Base-by-base conservation (phyloP, 1,140 invertebrate genomes). In the Oncopeltus fasciatus region DNA sequence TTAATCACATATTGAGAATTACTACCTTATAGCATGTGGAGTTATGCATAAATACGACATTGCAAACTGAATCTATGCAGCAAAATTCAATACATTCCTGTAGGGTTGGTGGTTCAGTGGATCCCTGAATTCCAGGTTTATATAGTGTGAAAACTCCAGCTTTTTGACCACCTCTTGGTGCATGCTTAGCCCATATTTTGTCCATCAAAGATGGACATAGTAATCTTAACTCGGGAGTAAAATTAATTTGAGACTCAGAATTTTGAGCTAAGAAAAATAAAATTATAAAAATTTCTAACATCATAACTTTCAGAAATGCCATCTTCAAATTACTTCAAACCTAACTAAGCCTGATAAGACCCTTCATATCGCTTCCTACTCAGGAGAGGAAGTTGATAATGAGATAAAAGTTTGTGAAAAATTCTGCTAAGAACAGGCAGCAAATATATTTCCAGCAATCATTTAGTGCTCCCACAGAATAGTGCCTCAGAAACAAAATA, bases 31-130 rank as follows among this genome's bases (percentile, higher is more conserved):
- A 92, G 71, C 89, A 92, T 57, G 81, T 83, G 20, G 74, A 72
- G 66, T 88, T 83, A 62, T 81, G 81, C 70, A 88, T 83, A 68
- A 92, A 83, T 3, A 84, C 87, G 64, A 90, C 81, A 73, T 92
- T 86, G 70, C 90, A 92, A 1, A 71, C 67, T 0, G 76, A 72
- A 43, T 80, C 75, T 0, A 73, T 71, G 70, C 90, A 92, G 70
- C 90, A 92, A 33, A 78, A 76, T 66, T 80, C 74, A 2, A 89
- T 78, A 72, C 90, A 92, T 51, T 81, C 75, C 58, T 79, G 78
- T 3, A 84, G 69, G 16, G 75, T 76, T 51, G 72, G 26, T n/a
- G 20, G 26, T 14, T 47, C 9, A 11, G 2, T n/a, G n/a, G n/a
- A n/a, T n/a, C n/a, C n/a, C n/a, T n/a, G n/a, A n/a, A n/a, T 58